Evolutionary conservation across 2,113 vertebrate species (phyloP).

Genomic region (Forbesichthys agassizii): DNA sequence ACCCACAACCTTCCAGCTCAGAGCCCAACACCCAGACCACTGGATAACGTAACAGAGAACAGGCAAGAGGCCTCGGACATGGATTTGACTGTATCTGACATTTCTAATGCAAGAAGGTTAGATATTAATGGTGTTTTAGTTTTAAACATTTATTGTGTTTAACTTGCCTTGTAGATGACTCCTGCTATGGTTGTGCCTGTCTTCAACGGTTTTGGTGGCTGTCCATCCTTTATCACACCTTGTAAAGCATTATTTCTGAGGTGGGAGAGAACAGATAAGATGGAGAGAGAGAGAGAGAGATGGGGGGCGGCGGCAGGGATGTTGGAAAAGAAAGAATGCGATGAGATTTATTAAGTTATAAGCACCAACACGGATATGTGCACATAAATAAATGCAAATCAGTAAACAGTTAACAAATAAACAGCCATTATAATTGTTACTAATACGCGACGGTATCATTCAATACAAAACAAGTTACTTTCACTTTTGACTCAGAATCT

Average conservation of each 20-base stretch:
- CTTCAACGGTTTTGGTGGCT: conserved; percentile 65
- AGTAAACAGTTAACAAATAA: no score
- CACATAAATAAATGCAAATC: no score
- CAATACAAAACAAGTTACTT: conserved; percentile 51
- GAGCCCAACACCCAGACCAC: no score
- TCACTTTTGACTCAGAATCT: conserved; percentile 44
- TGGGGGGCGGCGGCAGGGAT: not conserved
- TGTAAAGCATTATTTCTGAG: conserved; percentile 66
- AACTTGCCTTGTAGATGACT: conserved; percentile 70
- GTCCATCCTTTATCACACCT: conserved; percentile 36
- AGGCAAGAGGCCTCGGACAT: no score
- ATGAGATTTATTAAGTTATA: not conserved
- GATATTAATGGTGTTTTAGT: no score
- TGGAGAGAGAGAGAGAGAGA: not conserved
- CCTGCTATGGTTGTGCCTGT: conserved; percentile 79
- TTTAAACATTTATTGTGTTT: not conserved
- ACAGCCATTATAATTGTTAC: no score
- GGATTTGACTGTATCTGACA: no score
- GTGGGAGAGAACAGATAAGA: not conserved
- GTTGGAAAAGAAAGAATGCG: not conserved
- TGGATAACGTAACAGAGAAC: no score
- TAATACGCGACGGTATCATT: not conserved
- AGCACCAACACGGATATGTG: no score
- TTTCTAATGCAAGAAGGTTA: no score
- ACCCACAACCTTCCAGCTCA: no score